phyloP scores from a whole-genome alignment of 2,113 vertebrate species.

The Chrysemys picta region DNA sequence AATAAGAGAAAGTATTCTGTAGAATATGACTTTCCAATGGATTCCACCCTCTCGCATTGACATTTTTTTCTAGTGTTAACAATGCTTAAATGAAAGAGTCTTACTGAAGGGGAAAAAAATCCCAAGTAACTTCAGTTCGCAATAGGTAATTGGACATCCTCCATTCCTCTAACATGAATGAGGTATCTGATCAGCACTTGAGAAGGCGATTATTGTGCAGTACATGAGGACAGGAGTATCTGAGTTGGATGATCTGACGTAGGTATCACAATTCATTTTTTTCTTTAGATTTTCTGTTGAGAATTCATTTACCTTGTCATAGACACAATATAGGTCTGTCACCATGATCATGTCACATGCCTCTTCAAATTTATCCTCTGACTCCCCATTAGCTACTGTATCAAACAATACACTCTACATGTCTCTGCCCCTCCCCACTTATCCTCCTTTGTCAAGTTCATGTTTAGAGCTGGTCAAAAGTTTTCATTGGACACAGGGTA shows the following conservation, averaged over 20 bases:
- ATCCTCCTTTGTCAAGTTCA: not conserved
- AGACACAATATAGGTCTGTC: rapidly evolving
- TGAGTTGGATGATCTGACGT: not conserved
- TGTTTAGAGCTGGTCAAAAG: not conserved
- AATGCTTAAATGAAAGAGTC: not conserved
- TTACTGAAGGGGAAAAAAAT: not conserved
- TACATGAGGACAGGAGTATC: not conserved
- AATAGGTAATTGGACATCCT: not conserved
- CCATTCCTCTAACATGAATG: not conserved
- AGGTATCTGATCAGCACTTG: not conserved
- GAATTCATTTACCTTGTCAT: not conserved
- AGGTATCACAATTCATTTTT: not conserved
- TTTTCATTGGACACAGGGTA: not conserved
- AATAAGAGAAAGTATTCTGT: slow-evolving; percentile 44
- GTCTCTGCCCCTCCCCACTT: rapidly evolving
- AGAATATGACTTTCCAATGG: not conserved
- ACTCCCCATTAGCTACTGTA: not conserved
- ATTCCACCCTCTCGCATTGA: not conserved
- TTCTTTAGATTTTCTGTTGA: not conserved
- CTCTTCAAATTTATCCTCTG: not conserved
- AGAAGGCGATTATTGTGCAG: not conserved
- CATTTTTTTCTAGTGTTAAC: slow-evolving; percentile 29
- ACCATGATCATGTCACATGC: rapidly evolving
- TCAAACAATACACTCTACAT: not conserved
- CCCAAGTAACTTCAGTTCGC: not conserved